Evolutionary conservation across 2,113 vertebrate species (phyloP).

Genomic region (Lanius collurio): DNA sequence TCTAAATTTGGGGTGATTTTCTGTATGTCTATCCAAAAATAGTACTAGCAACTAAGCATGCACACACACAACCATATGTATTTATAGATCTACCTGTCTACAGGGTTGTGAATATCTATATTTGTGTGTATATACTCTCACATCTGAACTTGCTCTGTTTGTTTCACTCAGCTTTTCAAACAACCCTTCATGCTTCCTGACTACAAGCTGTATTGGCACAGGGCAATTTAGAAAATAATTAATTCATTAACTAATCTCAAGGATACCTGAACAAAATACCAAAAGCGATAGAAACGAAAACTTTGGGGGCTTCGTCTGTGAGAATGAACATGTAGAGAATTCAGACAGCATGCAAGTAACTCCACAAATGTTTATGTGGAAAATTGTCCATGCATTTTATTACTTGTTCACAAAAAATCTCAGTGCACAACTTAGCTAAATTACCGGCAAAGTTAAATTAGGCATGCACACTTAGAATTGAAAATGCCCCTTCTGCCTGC

Average conservation of each 20-base stretch:
- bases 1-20: neutral
- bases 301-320: constrained; percentile 9
- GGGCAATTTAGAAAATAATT: constrained; percentile 55
- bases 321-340: constrained; percentile 24
- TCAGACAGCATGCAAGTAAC: constrained; percentile 12
- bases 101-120: neutral
- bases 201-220: constrained; percentile 8
- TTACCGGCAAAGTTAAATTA: constrained; percentile 56
- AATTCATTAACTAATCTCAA: constrained; percentile 61
- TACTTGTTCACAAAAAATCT: constrained; percentile 58
- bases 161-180: constrained; percentile 3
- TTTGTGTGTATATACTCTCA: neutral
- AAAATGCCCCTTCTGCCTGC: constrained; percentile 20
- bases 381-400: constrained; percentile 63
- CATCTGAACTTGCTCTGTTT: neutral
- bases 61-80: neutral
- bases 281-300: constrained; percentile 25
- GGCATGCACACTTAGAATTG: constrained; percentile 37
- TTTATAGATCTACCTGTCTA: neutral
- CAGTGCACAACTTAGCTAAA: constrained; percentile 57
- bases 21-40: neutral
- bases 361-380: constrained; percentile 51
- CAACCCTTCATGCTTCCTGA: neutral
- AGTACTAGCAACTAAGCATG: neutral
- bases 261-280: constrained; percentile 46